Base-by-base conservation (phyloP, 2,888 invertebrate genomes). In the Octonoba sinensis region DNA sequence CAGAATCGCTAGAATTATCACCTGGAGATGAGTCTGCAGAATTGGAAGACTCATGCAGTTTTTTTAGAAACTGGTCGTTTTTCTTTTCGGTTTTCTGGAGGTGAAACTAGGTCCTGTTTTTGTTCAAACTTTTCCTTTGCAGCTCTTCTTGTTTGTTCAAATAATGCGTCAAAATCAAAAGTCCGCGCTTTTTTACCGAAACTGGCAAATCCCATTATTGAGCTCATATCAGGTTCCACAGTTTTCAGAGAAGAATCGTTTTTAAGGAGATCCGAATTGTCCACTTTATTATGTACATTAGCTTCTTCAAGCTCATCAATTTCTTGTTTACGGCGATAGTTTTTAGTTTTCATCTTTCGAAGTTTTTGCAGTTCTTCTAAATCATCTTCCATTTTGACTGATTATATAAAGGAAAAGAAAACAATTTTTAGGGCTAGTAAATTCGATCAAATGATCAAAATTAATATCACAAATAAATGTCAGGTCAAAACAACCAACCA, bases 111-210 rank as follows among this genome's bases (percentile, higher is more conserved):
- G 59, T 66, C 36, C 15, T 36, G 44, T 49, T 36, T 64, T 22
- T 85, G 81, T 65, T 86, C 85, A 65, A 84, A 86, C 84, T 88
- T 86, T 73, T 88, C 88, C n/a, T 87, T 86, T 3, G 90, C 90
- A 54, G 88, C 87, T 81, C 87, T 86, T 69, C 87, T 85, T 16
- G 91, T 91, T 87, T 91, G 90, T 78, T 90, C 90, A 87, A 92
- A 90, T 90, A 92, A 91, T 85, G 91, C 90, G 86, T 93, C 92
- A 11, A 97, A 92, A 87, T 96, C 93, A 87, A 96, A 95, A 16
- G 92, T 92, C 87, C 94, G 93, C 0, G 96, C 95, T 87, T 95
- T 96, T 86, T 95, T 95, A 13, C 85, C 85, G 49, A 85, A 85
- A 46, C 79, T 79, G 3, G 77, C 65, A 56, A 85, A 85, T 56